Conservation (phyloP, 64 coral and sea anemone species). For the Porites lutea region DNA sequence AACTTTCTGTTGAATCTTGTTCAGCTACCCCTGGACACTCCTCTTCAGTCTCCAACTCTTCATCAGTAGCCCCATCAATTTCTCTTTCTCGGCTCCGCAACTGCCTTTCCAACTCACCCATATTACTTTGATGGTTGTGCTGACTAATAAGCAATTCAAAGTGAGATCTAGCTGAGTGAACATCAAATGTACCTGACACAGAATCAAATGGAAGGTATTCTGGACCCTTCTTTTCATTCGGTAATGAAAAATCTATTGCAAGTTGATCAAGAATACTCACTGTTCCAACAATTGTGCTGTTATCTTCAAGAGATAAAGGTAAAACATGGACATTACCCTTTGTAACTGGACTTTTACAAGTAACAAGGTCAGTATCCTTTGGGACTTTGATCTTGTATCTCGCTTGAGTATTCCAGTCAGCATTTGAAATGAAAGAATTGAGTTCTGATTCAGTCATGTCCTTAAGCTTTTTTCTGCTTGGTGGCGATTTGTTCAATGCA, state of each 20-base stretch:
- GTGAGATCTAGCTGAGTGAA: constrained; percentile 8
- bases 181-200: constrained; percentile 16
- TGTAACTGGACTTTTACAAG: neutral
- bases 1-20: no score
- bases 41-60: no score
- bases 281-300: constrained; percentile 41
- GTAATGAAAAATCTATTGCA: neutral
- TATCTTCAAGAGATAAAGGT: constrained; percentile 35
- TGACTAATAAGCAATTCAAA: constrained; percentile 38
- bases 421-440: neutral
- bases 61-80: no score
- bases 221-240: constrained; percentile 18
- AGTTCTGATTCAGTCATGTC: constrained; percentile 22
- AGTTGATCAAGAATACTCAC: constrained; percentile 28
- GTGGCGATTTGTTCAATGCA: neutral
- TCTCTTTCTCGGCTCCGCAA: constrained; percentile 9
- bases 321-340: constrained; percentile 30
- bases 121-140: constrained; percentile 32
- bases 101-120: constrained; percentile 14
- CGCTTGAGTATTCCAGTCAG: neutral
- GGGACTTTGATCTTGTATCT: constrained; percentile 12
- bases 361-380: neutral
- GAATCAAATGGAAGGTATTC: constrained; percentile 43
- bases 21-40: no score
- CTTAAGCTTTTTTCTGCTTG: neutral